These are phyloP conservation scores for Panthera leo DNA, from an alignment of 2,113 vertebrate genomes.

Conservation along the genomic window DNA sequence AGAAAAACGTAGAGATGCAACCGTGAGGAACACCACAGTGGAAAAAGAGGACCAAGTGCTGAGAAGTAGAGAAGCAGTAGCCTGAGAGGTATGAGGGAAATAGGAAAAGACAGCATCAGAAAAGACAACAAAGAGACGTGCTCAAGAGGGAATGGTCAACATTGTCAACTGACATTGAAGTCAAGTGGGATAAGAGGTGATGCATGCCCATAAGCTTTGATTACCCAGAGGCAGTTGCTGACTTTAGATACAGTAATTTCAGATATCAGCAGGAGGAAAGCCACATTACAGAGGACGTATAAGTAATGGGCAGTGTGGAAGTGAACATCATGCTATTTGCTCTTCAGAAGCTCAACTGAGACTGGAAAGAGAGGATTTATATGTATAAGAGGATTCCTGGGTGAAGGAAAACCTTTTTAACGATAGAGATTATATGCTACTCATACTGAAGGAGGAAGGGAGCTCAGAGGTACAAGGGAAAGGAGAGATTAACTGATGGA, in stretches of 20 bases:
- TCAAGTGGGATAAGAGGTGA: not conserved
- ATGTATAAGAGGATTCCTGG: not conserved
- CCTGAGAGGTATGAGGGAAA: no score
- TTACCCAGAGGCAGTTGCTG: not conserved
- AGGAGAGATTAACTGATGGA: no score
- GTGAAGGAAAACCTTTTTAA: not conserved
- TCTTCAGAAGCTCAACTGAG: not conserved
- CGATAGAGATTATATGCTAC: not conserved
- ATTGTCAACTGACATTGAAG: not conserved
- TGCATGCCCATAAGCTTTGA: no score
- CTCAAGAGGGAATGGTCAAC: not conserved
- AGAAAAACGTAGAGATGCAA: not conserved
- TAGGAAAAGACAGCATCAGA: not conserved
- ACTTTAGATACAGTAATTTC: not conserved
- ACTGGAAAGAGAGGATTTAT: not conserved
- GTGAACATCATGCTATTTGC: not conserved
- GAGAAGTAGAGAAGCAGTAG: not conserved
- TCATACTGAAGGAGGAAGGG: no score
- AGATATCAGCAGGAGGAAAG: not conserved
- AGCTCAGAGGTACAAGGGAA: not conserved
- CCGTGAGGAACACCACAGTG: rapidly evolving
- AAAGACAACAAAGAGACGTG: not conserved
- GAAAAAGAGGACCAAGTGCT: not conserved
- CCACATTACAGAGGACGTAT: rapidly evolving
- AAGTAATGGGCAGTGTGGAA: not conserved